phyloP scores from a whole-genome alignment of 2,797 vertebrate species.

The Fistularia commersonii region DNA sequence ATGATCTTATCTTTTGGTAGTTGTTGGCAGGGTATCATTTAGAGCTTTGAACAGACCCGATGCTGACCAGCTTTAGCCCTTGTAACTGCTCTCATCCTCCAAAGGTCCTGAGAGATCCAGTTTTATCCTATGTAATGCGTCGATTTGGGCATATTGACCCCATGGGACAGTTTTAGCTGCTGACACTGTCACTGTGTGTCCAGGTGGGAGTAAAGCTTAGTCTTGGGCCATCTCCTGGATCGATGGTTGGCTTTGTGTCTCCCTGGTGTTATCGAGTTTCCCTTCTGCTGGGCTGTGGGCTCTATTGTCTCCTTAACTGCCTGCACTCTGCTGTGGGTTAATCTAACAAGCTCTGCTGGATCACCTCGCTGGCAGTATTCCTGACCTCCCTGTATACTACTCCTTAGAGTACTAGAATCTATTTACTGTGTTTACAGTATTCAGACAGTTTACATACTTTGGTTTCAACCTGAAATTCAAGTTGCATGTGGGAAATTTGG shows the following conservation, averaged over 20 bases:
- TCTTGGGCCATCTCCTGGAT: constrained; percentile 26
- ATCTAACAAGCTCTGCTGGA: constrained; percentile 37
- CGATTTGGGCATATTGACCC: too few relatives aligned
- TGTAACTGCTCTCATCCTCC: too few relatives aligned
- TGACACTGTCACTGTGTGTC: constrained; percentile 26
- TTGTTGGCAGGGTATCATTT: too few relatives aligned
- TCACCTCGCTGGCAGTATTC: constrained; percentile 5
- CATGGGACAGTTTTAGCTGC: neutral
- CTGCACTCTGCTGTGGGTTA: constrained; percentile 37
- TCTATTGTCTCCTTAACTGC: constrained; percentile 46
- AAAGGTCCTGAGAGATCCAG: too few relatives aligned
- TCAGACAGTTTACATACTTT: constrained; percentile 1
- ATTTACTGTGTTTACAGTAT: constrained; percentile 5
- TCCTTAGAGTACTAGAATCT: constrained; percentile 4
- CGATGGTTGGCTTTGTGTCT: constrained; percentile 46
- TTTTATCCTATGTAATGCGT: too few relatives aligned
- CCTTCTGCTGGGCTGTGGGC: constrained; percentile 14
- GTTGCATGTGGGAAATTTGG: neutral
- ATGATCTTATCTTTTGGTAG: too few relatives aligned
- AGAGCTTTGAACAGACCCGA: too few relatives aligned
- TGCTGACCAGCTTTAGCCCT: too few relatives aligned
- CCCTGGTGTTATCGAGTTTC: constrained; percentile 40
- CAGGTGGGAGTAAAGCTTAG: constrained; percentile 30
- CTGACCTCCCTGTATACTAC: constrained; percentile 28
- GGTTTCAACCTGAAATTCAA: neutral